phyloP scores from a whole-genome alignment of 2,113 vertebrate species.

The Callopanchax toddi region DNA sequence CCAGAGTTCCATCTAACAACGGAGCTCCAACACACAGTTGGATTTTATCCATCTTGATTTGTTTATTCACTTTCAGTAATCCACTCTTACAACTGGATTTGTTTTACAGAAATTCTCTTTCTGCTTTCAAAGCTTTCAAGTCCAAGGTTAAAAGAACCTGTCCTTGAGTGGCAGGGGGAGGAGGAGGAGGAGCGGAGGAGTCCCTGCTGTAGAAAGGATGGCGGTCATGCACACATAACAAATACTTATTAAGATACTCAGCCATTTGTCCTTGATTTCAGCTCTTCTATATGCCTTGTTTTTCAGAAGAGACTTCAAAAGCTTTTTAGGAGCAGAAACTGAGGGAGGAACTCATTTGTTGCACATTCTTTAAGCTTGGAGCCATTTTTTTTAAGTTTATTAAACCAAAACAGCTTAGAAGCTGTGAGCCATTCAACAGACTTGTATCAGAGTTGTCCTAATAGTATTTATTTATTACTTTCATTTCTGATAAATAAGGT shows the following conservation, averaged over 20 bases:
- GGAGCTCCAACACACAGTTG: background rate
- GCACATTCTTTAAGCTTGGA: conserved; percentile 63
- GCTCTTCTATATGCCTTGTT: conserved; percentile 67
- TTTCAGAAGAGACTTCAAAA: conserved; percentile 70
- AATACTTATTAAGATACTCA: conserved; percentile 68
- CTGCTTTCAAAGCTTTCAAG: conserved; percentile 51
- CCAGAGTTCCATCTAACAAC: conserved; percentile 31
- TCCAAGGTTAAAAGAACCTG: conserved; percentile 66
- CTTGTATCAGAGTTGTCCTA: no score
- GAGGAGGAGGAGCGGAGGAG: conserved; percentile 43
- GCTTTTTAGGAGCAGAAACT: conserved; percentile 53
- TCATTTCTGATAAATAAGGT: no score
- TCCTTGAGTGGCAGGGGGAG: conserved; percentile 61
- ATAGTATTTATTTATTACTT: background rate
- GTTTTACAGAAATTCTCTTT: conserved; percentile 42
- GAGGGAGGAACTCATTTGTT: conserved; percentile 73
- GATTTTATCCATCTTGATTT: conserved; percentile 10
- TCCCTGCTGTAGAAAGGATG: conserved; percentile 48
- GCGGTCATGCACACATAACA: conserved; percentile 58
- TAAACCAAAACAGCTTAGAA: conserved; percentile 39
- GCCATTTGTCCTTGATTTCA: conserved; percentile 71
- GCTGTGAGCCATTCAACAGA: no score
- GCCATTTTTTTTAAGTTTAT: conserved; percentile 44
- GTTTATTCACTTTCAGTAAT: conserved; percentile 15
- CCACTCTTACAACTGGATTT: background rate